Conservation (phyloP, 2,113 vertebrate species). For the Perca fluviatilis region DNA sequence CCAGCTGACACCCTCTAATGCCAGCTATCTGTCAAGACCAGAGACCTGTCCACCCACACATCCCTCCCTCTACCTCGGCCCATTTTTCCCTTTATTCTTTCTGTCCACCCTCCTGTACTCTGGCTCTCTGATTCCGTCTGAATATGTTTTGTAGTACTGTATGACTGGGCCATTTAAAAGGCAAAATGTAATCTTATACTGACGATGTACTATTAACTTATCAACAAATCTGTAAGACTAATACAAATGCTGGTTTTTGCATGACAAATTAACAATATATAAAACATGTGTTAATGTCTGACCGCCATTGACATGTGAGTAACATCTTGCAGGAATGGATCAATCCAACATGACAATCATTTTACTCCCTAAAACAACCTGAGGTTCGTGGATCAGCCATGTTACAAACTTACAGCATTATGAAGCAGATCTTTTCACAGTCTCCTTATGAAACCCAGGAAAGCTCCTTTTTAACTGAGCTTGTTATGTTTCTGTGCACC, state of each 20-base stretch:
- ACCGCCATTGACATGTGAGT: background rate
- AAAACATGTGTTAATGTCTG: background rate
- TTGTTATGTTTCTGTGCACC: slow-evolving; percentile 30
- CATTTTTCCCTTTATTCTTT: slow-evolving; percentile 24
- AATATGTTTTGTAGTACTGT: slow-evolving; percentile 8
- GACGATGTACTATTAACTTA: background rate
- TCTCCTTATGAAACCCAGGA: background rate
- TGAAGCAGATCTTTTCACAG: background rate
- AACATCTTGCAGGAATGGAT: background rate
- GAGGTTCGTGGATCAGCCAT: background rate
- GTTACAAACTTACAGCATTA: background rate
- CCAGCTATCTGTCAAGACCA: slow-evolving; percentile 86
- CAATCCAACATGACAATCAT: background rate
- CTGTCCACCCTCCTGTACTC: slow-evolving; percentile 28
- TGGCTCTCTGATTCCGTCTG: background rate
- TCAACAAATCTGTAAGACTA: background rate
- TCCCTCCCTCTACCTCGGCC: slow-evolving; percentile 44
- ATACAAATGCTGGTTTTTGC: background rate
- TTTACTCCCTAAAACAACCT: background rate
- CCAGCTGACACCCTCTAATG: slow-evolving; percentile 91
- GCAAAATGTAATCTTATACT: background rate
- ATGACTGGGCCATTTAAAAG: background rate
- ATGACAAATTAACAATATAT: background rate
- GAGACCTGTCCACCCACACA: slow-evolving; percentile 78
- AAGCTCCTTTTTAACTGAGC: background rate